Evolutionary conservation across 2,113 vertebrate genomes (phyloP).

Genomic region (Ursus arctos): DNA sequence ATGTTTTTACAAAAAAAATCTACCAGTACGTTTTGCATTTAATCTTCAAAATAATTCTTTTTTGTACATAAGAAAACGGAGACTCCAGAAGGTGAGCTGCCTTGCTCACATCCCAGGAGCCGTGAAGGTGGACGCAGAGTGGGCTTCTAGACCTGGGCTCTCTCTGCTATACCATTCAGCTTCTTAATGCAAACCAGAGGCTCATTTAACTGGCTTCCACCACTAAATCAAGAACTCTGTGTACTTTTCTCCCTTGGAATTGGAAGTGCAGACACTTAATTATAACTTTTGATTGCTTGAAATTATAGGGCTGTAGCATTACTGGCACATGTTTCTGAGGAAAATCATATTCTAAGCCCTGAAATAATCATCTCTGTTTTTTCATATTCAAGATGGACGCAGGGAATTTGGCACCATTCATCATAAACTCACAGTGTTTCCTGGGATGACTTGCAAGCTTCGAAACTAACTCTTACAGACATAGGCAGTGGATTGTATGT

Average conservation of each 20-base stretch:
- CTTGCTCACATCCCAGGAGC: not conserved
- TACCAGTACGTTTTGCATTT: not conserved
- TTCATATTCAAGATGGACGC: not conserved
- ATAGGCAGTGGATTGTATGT: not conserved
- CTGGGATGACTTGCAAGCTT: not conserved
- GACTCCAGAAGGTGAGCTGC: not conserved
- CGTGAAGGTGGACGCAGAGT: not conserved
- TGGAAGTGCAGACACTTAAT: slow-evolving; percentile 76
- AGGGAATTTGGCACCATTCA: not conserved
- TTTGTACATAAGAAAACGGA: not conserved
- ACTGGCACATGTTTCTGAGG: slow-evolving; percentile 53
- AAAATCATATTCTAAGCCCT: slow-evolving; percentile 57
- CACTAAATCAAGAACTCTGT: slow-evolving; percentile 15
- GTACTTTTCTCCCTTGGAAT: slow-evolving; percentile 60
- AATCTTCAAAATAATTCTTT: not conserved
- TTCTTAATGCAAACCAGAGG: not conserved
- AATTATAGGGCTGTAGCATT: slow-evolving; percentile 65
- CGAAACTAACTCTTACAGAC: not conserved
- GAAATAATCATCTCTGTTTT: slow-evolving; percentile 53
- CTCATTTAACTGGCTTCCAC: not conserved
- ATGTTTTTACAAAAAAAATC: not conserved
- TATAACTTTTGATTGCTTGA: slow-evolving; percentile 62
- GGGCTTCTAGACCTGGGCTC: not conserved
- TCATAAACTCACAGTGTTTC: not conserved
- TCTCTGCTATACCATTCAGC: accelerated